These are phyloP conservation scores for Drosophila sp. DNA, from an alignment of 1,140 invertebrate species.

Conservation along the genomic window DNA sequence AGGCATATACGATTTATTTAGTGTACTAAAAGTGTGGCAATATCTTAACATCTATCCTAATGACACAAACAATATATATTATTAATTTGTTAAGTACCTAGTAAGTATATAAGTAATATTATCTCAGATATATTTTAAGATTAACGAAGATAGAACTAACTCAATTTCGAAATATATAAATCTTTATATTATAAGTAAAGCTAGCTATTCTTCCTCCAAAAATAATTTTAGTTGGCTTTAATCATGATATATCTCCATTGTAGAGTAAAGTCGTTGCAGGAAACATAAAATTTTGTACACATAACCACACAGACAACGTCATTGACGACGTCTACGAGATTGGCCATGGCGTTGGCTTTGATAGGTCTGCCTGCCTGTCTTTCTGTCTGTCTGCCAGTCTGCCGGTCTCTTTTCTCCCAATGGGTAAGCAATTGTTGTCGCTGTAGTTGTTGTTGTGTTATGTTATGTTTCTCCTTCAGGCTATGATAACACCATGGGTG, in stretches of 20 bases:
- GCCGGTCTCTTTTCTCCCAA: conserved; percentile 13
- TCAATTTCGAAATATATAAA: too few relatives aligned
- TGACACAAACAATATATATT: too few relatives aligned
- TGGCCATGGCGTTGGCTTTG: conserved; percentile 41
- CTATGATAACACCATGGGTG: conserved; percentile 1
- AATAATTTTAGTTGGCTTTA: neutral
- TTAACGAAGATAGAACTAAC: too few relatives aligned
- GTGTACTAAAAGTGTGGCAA: too few relatives aligned
- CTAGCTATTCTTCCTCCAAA: too few relatives aligned
- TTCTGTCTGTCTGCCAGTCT: neutral
- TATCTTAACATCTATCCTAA: too few relatives aligned
- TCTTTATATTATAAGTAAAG: too few relatives aligned
- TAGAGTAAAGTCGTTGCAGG: conserved; percentile 26
- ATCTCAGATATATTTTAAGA: too few relatives aligned
- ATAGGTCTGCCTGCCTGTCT: conserved; percentile 11
- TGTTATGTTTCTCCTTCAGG: conserved; percentile 25
- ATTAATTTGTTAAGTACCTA: too few relatives aligned
- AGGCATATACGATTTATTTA: too few relatives aligned
- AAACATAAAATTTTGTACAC: conserved; percentile 49
- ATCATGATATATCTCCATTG: neutral
- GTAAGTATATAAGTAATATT: too few relatives aligned
- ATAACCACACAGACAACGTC: conserved; percentile 41
- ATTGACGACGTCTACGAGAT: conserved; percentile 44
- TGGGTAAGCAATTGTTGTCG: conserved; percentile 21
- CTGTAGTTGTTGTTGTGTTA: conserved; percentile 18